Percentiles rank a stretch among this genome's conserved stretches.
Evolutionary conservation across 2,113 vertebrate genomes (phyloP).

Genomic region (Callionymus lyra): DNA sequence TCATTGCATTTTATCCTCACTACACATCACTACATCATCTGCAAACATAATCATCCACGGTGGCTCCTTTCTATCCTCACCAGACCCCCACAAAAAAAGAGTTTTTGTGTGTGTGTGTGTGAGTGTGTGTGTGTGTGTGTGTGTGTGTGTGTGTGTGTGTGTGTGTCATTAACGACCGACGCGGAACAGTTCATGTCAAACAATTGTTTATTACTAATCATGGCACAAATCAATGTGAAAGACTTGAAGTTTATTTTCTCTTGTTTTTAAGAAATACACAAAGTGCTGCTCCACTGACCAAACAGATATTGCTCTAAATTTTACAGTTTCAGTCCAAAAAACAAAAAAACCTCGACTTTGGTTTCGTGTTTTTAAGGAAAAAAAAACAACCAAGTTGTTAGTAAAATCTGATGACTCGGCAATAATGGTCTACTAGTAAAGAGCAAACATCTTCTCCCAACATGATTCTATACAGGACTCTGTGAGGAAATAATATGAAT

Average conservation of each 20-base stretch:
- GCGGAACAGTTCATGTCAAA: slow-evolving; percentile 83
- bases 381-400: slow-evolving; percentile 22
- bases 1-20: too few relatives aligned
- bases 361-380: slow-evolving; percentile 77
- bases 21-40: too few relatives aligned
- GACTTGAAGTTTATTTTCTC: slow-evolving; percentile 80
- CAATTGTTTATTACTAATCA: slow-evolving; percentile 97
- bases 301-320: slow-evolving; percentile 99
- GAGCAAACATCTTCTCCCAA: too few relatives aligned
- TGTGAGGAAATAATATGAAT: too few relatives aligned
- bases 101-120: too few relatives aligned
- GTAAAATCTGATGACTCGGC: not conserved
- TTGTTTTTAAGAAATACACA: slow-evolving; percentile 86
- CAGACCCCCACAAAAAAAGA: too few relatives aligned
- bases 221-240: slow-evolving; percentile 99
- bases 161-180: too few relatives aligned
- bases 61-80: too few relatives aligned
- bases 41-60: too few relatives aligned
- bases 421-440: not conserved
- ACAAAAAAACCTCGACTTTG: slow-evolving; percentile 85
- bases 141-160: too few relatives aligned
- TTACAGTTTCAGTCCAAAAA: slow-evolving; percentile 78
- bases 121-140: too few relatives aligned
- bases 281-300: slow-evolving; percentile 97
- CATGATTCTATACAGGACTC: too few relatives aligned